Conservation (phyloP, 2,888 invertebrate genomes). For the Coleophora flavipennella region DNA sequence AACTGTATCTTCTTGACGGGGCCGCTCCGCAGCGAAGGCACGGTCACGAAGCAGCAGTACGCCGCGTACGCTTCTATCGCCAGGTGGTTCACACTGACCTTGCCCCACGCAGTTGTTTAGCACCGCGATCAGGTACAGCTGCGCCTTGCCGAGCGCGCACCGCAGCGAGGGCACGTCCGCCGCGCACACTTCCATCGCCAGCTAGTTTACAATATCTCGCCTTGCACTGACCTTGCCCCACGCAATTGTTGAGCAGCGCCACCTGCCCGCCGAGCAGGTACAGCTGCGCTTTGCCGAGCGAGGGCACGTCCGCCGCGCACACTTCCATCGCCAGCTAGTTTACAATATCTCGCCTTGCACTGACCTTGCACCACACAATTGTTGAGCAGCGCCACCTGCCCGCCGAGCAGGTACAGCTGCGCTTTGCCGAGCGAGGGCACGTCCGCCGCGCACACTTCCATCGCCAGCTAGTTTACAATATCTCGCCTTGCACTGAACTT, state of each 20-base stretch:
- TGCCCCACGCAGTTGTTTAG: slow-evolving; percentile 93
- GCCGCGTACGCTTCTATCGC: slow-evolving; percentile 98
- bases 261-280: slow-evolving; percentile 92
- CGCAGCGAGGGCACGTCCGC: slow-evolving; percentile 98
- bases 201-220: no score
- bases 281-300: slow-evolving; percentile 94
- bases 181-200: no score
- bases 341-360: no score
- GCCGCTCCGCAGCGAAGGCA: no score
- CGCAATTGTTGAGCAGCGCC: slow-evolving; percentile 89
- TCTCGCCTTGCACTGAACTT: no score
- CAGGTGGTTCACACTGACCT: no score
- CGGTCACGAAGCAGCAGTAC: no score
- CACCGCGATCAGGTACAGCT: slow-evolving; percentile 92
- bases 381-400: slow-evolving; percentile 91
- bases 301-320: slow-evolving; percentile 95
- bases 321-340: no score
- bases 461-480: no score
- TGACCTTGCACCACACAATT: slow-evolving; percentile 95
- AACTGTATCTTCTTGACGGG: no score
- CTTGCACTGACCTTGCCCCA: slow-evolving; percentile 97
- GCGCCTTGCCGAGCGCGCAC: slow-evolving; percentile 88
- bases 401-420: slow-evolving; percentile 88
- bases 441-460: no score
- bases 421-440: slow-evolving; percentile 84